These are phyloP conservation scores for Rhingia campestris DNA, from an alignment of 2,888 invertebrate species.

Conservation along the genomic window DNA sequence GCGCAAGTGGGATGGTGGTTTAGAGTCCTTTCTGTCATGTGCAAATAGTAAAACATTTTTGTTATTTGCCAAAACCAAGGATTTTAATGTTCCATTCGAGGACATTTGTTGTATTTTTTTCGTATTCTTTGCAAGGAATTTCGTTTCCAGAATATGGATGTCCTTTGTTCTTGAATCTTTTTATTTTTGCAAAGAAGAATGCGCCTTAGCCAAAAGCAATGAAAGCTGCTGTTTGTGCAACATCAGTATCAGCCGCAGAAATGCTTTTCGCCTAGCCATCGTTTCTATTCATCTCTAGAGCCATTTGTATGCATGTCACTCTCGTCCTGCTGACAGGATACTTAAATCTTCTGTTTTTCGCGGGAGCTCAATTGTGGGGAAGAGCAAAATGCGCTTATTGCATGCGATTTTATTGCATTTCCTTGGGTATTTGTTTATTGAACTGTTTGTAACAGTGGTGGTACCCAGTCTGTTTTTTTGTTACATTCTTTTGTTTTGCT, in stretches of 20 bases:
- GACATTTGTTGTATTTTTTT: slow-evolving; percentile 11
- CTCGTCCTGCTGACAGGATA: slow-evolving; percentile 73
- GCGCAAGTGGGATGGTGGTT: not conserved
- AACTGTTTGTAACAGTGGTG: slow-evolving; percentile 54
- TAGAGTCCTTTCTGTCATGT: slow-evolving; percentile 53
- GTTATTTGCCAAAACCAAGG: slow-evolving; percentile 71
- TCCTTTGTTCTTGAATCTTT: slow-evolving; percentile 42
- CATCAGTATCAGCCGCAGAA: slow-evolving; percentile 68
- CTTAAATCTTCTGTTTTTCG: slow-evolving; percentile 70
- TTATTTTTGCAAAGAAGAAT: slow-evolving; percentile 41
- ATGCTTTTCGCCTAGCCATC: slow-evolving; percentile 25
- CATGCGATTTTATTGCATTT: slow-evolving; percentile 72
- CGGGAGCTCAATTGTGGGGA: slow-evolving; percentile 47
- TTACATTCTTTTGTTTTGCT: slow-evolving; percentile 31
- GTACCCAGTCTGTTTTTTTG: slow-evolving; percentile 20
- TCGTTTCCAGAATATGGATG: slow-evolving; percentile 28
- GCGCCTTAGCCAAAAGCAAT: slow-evolving; percentile 60
- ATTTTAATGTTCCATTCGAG: slow-evolving; percentile 63
- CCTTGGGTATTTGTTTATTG: slow-evolving; percentile 68
- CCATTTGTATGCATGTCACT: slow-evolving; percentile 72
- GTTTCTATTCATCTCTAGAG: slow-evolving; percentile 38
- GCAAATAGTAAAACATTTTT: slow-evolving; percentile 71
- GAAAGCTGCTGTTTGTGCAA: slow-evolving; percentile 50
- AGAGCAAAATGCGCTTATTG: slow-evolving; percentile 57
- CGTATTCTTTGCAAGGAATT: slow-evolving; percentile 35